Evolutionary conservation across 2,797 vertebrate species (phyloP).

Genomic region (Pachyuromys duprasi): DNA sequence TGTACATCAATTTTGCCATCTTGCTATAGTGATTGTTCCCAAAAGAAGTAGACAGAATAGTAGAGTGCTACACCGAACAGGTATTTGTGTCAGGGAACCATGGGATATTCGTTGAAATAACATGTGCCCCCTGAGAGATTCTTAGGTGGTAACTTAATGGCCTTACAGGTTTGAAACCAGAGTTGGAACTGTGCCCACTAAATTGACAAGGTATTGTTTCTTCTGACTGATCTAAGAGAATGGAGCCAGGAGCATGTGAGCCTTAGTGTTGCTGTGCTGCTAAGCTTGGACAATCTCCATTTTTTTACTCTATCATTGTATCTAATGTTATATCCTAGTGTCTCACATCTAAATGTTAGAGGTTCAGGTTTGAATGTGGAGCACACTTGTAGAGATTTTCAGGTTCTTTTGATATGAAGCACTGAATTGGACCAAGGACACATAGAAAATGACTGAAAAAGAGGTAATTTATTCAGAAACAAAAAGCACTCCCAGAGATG

Average conservation of each 20-base stretch:
- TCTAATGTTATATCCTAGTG: background rate
- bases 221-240: background rate
- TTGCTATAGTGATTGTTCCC: background rate
- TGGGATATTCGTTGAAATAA: background rate
- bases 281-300: background rate
- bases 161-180: background rate
- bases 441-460: background rate
- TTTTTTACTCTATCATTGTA: background rate
- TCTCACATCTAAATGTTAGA: background rate
- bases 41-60: background rate
- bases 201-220: background rate
- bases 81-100: background rate
- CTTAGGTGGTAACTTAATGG: background rate
- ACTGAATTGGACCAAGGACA: background rate
- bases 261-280: background rate
- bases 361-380: background rate
- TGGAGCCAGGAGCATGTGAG: background rate
- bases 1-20: background rate
- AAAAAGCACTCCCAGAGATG: background rate
- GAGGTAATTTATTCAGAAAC: background rate
- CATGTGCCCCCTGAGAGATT: background rate
- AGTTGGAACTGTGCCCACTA: background rate
- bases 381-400: background rate
- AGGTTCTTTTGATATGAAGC: background rate
- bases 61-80: background rate